Conservation (phyloP, 2,797 vertebrate genomes). For the Pangasius djambal region DNA sequence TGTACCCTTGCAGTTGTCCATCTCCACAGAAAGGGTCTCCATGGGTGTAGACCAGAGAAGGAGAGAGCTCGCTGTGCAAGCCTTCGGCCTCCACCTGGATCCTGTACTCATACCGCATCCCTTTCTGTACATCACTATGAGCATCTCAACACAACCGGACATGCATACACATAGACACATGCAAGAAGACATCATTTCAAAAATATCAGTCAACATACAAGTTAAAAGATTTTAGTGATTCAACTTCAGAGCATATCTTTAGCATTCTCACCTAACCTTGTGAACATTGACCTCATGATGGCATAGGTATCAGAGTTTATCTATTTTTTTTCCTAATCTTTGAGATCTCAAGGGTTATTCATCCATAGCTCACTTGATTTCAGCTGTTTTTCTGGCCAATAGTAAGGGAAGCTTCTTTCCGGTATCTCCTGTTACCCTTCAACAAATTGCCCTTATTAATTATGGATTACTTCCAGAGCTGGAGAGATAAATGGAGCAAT, state of each 20-base stretch:
- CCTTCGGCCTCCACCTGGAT: constrained; percentile 81
- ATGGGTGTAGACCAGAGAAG: constrained; percentile 79
- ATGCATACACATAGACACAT: constrained; percentile 21
- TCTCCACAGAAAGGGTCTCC: constrained; percentile 89
- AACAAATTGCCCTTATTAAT: constrained; percentile 65
- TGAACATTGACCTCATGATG: constrained; percentile 18
- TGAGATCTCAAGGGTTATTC: not conserved
- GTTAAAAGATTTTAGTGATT: not conserved
- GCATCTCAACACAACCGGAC: constrained; percentile 43
- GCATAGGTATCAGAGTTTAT: constrained; percentile 32
- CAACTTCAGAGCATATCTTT: not conserved
- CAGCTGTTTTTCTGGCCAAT: constrained; percentile 49
- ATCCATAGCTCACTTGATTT: constrained; percentile 55
- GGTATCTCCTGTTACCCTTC: constrained; percentile 50
- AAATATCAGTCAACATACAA: not conserved
- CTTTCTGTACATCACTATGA: constrained; percentile 80
- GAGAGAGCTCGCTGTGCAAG: constrained; percentile 81
- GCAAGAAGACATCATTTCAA: not conserved
- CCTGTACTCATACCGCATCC: constrained; percentile 83
- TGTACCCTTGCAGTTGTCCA: constrained; percentile 82
- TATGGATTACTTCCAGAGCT: constrained; percentile 62
- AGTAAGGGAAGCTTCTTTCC: constrained; percentile 53
- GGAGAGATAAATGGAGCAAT: constrained; percentile 43
- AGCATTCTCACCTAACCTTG: constrained; percentile 29
- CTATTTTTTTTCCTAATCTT: not conserved